These are phyloP conservation scores for Tyrophagus putrescentiae DNA, from an alignment of 1,140 invertebrate genomes.

Conservation along the genomic window DNA sequence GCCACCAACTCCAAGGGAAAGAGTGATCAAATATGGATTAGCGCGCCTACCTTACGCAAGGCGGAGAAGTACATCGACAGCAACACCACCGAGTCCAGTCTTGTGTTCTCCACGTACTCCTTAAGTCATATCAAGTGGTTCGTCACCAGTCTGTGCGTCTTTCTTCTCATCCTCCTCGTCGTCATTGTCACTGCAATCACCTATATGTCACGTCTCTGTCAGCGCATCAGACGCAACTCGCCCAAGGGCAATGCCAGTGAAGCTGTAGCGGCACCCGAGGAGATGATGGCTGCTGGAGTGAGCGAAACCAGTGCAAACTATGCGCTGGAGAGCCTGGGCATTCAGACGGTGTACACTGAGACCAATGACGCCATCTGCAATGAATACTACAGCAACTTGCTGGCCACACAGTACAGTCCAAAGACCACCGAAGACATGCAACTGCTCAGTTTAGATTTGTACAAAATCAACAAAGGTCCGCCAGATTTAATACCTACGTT, in stretches of 20 bases:
- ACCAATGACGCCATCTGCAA: conserved; percentile 11
- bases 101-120: neutral
- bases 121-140: conserved; percentile 6
- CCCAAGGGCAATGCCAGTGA: neutral
- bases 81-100: neutral
- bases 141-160: neutral
- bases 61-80: conserved; percentile 21
- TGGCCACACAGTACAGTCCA: neutral
- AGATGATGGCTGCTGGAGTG: neutral
- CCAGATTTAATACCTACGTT: conserved; percentile 16
- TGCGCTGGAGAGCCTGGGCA: neutral
- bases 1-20: conserved; percentile 20
- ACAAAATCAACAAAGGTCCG: conserved; percentile 9
- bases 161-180: neutral
- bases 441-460: conserved; percentile 13
- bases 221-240: neutral
- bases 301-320: neutral
- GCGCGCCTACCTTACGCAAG: conserved; percentile 17
- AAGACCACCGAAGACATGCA: neutral
- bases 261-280: neutral
- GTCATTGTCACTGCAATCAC: neutral
- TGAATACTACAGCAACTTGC: conserved; percentile 5
- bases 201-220: conserved; percentile 4
- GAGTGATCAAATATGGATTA: conserved; percentile 15
- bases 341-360: conserved; percentile 12